Evolutionary conservation across 2,888 invertebrate genomes (phyloP).

Genomic region (Cerceris ruficornis): DNA sequence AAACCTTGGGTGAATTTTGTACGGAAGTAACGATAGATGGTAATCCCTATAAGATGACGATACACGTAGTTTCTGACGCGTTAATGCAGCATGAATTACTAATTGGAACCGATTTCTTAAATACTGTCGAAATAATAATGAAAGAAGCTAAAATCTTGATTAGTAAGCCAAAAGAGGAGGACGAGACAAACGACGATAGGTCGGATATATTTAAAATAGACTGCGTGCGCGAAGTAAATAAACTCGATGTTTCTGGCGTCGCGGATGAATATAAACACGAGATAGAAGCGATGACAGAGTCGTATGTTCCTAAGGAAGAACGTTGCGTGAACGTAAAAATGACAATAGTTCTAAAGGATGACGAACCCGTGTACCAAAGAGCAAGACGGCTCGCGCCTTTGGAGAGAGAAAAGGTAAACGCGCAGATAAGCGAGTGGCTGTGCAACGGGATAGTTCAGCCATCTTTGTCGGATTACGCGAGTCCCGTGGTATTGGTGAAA

Average conservation of each 20-base stretch:
- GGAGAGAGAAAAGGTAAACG: slow-evolving; percentile 3
- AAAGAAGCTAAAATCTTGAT: neutral
- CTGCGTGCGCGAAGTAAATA: slow-evolving; percentile 1
- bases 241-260: neutral
- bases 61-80: slow-evolving; percentile 6
- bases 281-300: neutral
- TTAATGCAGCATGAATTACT: slow-evolving; percentile 11
- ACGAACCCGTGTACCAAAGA: neutral
- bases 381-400: neutral
- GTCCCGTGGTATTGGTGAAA: slow-evolving; percentile 22
- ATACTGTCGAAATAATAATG: neutral
- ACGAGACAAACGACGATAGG: neutral
- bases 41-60: neutral
- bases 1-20: slow-evolving; percentile 11
- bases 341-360: neutral
- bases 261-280: neutral
- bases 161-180: no score
- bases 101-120: slow-evolving; percentile 20
- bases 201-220: neutral
- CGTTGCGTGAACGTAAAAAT: neutral
- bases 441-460: neutral
- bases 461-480: slow-evolving; percentile 24
- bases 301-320: neutral
- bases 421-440: neutral
- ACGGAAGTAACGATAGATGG: slow-evolving; percentile 9